phyloP scores from a whole-genome alignment of 2,888 invertebrate species.

The Hyposoter didymator region DNA sequence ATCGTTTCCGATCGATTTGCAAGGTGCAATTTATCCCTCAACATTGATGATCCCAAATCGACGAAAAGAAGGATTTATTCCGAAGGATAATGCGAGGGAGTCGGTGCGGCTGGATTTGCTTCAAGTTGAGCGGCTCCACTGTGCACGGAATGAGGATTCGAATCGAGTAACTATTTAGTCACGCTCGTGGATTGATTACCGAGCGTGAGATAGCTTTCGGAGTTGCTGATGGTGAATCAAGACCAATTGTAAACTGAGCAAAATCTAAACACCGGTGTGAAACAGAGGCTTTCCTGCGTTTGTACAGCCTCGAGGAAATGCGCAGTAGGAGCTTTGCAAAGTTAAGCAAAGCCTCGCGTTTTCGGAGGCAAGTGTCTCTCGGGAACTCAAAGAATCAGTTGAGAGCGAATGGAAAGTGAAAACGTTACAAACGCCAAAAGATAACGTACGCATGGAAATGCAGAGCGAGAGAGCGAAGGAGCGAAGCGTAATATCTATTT shows the following conservation, averaged over 20 bases:
- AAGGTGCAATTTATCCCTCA: neutral
- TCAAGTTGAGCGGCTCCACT: neutral
- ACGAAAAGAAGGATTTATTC: neutral
- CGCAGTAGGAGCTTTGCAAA: neutral
- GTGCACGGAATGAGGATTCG: neutral
- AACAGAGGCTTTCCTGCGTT: neutral
- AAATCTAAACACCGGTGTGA: neutral
- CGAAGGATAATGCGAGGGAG: neutral
- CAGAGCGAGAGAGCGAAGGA: neutral
- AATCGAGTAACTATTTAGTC: neutral
- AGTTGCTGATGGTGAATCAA: neutral
- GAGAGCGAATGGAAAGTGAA: neutral
- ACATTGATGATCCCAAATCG: neutral
- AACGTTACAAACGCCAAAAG: neutral
- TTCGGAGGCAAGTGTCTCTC: neutral
- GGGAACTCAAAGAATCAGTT: neutral
- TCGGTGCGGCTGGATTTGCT: neutral
- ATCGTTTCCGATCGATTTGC: neutral
- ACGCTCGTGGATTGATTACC: neutral
- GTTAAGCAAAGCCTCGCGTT: neutral
- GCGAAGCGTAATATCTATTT: conserved; percentile 49
- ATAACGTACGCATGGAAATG: conserved; percentile 10
- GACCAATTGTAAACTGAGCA: neutral
- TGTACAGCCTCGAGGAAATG: neutral
- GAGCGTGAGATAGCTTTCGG: neutral